These are phyloP conservation scores for Channa argus DNA, from an alignment of 2,113 vertebrate species.

Conservation along the genomic window DNA sequence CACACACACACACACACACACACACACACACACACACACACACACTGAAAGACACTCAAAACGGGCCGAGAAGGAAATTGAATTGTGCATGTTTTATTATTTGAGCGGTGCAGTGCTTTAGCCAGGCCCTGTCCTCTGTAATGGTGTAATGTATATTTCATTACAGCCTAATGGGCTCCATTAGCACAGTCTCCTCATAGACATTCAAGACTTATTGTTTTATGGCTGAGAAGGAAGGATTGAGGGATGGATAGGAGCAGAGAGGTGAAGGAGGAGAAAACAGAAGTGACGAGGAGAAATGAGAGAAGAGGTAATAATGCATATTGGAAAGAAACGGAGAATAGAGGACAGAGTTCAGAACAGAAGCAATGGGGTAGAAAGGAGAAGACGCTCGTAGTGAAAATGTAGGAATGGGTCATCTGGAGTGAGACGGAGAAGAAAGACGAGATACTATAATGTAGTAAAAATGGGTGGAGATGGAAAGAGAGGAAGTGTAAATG, in stretches of 20 bases:
- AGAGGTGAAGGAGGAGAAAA: slow-evolving; percentile 60
- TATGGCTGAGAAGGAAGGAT: slow-evolving; percentile 76
- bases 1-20: slow-evolving; percentile 37
- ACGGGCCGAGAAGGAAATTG: slow-evolving; percentile 80
- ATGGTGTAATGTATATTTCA: slow-evolving; percentile 89
- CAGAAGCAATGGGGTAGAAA: slow-evolving; percentile 45
- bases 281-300: slow-evolving; percentile 39
- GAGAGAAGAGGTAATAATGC: slow-evolving; percentile 56
- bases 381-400: slow-evolving; percentile 7
- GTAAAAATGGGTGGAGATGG: background rate
- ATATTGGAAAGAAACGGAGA: slow-evolving; percentile 44
- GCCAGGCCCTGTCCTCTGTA: slow-evolving; percentile 80
- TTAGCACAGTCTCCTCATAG: slow-evolving; percentile 86
- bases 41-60: slow-evolving; percentile 75
- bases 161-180: slow-evolving; percentile 89
- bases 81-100: slow-evolving; percentile 89
- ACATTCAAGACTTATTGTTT: slow-evolving; percentile 85
- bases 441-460: background rate
- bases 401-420: slow-evolving; percentile 20
- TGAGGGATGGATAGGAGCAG: slow-evolving; percentile 51
- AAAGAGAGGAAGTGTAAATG: slow-evolving; percentile 48
- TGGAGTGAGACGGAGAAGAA: slow-evolving; percentile 16
- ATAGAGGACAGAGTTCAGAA: slow-evolving; percentile 25
- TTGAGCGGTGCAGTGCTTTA: slow-evolving; percentile 83
- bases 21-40: slow-evolving; percentile 40